Evolutionary conservation across 2,113 vertebrate genomes (phyloP).

Genomic region (Mormoops blainvillei): DNA sequence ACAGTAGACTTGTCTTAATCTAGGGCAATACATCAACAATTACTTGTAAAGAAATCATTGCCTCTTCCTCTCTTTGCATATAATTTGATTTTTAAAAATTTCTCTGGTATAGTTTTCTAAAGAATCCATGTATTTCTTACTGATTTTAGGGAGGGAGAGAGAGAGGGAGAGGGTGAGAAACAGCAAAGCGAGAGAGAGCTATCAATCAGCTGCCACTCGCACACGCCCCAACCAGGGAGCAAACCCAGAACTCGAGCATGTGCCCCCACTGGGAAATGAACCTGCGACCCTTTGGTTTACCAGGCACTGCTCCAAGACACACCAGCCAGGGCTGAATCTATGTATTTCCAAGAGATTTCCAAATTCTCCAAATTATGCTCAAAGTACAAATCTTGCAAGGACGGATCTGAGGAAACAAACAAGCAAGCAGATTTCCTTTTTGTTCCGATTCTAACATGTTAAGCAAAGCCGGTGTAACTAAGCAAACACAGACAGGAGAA

Average conservation of each 20-base stretch:
- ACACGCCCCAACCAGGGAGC: too few relatives aligned
- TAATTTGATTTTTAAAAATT: not conserved
- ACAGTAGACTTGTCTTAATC: not conserved
- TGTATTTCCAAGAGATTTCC: not conserved
- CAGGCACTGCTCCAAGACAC: too few relatives aligned
- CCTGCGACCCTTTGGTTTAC: too few relatives aligned
- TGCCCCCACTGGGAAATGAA: too few relatives aligned
- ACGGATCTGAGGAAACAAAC: not conserved
- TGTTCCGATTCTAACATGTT: not conserved
- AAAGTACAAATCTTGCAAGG: not conserved
- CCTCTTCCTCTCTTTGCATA: not conserved
- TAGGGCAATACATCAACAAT: not conserved
- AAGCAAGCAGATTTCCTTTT: not conserved
- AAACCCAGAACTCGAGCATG: too few relatives aligned
- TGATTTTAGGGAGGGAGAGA: too few relatives aligned
- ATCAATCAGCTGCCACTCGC: too few relatives aligned
- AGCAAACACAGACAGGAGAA: not conserved
- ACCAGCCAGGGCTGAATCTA: too few relatives aligned
- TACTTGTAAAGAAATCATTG: not conserved
- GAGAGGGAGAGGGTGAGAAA: too few relatives aligned
- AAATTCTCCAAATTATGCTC: not conserved
- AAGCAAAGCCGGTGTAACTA: not conserved
- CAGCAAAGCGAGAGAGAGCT: too few relatives aligned
- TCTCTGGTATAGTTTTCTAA: not conserved
- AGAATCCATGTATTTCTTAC: not conserved